phyloP scores from a whole-genome alignment of 2,797 vertebrate genomes.

The Sebastes baramenuke region DNA sequence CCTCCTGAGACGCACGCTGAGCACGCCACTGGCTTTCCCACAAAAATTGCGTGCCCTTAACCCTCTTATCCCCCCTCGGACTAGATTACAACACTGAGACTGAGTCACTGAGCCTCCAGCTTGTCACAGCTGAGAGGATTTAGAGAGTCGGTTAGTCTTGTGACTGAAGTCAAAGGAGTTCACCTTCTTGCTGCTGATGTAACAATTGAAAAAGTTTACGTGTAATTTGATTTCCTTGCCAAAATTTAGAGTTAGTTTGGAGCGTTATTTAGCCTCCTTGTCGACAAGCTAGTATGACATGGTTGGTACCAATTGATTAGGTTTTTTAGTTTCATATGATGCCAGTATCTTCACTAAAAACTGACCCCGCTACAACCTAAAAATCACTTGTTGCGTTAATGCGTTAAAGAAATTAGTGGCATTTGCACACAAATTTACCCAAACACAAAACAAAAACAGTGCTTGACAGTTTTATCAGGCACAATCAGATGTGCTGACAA shows the following conservation, averaged over 20 bases:
- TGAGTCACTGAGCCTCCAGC: conserved; percentile 23
- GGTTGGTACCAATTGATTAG: too few relatives aligned
- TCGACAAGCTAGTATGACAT: too few relatives aligned
- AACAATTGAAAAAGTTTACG: not conserved
- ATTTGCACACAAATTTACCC: too few relatives aligned
- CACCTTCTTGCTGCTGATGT: not conserved
- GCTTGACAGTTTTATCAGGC: not conserved
- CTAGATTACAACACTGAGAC: conserved; percentile 23
- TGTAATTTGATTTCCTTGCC: too few relatives aligned
- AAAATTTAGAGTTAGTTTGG: too few relatives aligned
- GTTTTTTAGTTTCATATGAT: not conserved
- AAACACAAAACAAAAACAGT: not conserved
- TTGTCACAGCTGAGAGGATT: conserved; percentile 18
- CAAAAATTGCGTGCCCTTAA: conserved; percentile 18
- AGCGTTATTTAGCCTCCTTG: too few relatives aligned
- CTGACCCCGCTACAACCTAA: too few relatives aligned
- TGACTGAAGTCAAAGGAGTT: not conserved
- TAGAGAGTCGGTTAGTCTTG: not conserved
- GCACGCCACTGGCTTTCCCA: conserved; percentile 18
- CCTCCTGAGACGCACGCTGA: not conserved
- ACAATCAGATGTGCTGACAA: not conserved
- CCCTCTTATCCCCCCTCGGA: conserved; percentile 6
- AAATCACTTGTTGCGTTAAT: too few relatives aligned
- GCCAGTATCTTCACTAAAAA: not conserved
- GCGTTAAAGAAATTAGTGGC: too few relatives aligned